Evolutionary conservation across 2,888 invertebrate species (phyloP).

Genomic region (Dioctria rufipes): DNA sequence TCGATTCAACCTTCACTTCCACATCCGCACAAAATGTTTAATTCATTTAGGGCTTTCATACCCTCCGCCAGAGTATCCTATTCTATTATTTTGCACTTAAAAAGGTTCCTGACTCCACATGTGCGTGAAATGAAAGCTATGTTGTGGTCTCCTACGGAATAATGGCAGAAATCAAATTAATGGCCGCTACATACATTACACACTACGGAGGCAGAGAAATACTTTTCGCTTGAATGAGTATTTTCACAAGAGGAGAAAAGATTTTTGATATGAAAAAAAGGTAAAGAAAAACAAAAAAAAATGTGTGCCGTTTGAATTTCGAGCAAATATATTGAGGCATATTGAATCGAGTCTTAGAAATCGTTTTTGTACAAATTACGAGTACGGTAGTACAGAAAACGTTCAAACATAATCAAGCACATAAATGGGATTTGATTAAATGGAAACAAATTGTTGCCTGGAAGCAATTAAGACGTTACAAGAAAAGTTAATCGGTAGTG

Average conservation of each 20-base stretch:
- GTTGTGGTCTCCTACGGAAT: conserved; percentile 29
- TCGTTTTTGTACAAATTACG: no score
- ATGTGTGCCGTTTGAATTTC: conserved; percentile 33
- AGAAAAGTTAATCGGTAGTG: no score
- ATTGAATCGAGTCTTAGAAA: no score
- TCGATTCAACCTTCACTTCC: neutral
- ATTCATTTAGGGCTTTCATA: conserved; percentile 34
- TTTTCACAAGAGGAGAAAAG: neutral
- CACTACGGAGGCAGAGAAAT: neutral
- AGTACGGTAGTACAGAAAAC: no score
- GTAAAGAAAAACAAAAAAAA: conserved; percentile 10
- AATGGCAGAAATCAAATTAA: conserved; percentile 43
- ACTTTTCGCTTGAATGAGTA: conserved; percentile 14
- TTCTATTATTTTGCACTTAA: conserved; percentile 38
- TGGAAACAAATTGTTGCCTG: no score
- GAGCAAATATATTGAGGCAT: neutral
- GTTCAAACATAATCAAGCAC: no score
- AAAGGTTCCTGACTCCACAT: conserved; percentile 32
- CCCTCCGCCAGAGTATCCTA: neutral
- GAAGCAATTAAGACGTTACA: no score
- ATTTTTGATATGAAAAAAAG: neutral
- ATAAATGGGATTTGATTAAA: no score
- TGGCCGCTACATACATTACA: conserved; percentile 28
- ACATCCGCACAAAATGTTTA: neutral
- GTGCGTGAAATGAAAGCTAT: conserved; percentile 34